Evolutionary conservation across 2,888 invertebrate species (phyloP).

Genomic region (Xestia sexstrigata): DNA sequence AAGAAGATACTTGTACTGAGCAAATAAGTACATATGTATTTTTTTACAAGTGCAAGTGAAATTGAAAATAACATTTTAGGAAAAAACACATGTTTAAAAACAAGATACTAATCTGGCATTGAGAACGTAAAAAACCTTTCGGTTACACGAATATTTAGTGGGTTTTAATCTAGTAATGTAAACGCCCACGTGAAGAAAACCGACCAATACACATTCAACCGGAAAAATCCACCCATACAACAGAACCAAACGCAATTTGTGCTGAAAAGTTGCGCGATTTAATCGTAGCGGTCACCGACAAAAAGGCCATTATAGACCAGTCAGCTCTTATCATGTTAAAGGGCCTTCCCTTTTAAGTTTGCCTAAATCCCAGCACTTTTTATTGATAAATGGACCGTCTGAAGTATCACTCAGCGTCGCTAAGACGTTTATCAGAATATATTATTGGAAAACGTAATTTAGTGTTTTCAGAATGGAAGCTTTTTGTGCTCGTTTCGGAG

Average conservation of each 20-base stretch:
- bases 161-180: neutral
- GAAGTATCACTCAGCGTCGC: slow-evolving; percentile 74
- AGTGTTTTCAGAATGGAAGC: slow-evolving; percentile 28
- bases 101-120: neutral
- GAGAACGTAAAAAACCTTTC: neutral
- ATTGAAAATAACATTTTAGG: neutral
- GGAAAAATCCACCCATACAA: slow-evolving; percentile 24
- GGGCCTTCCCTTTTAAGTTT: slow-evolving; percentile 84
- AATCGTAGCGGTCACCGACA: slow-evolving; percentile 81
- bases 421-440: slow-evolving; percentile 68
- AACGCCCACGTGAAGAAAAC: neutral
- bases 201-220: neutral
- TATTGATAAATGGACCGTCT: slow-evolving; percentile 77
- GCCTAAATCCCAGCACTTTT: slow-evolving; percentile 77
- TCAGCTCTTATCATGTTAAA: slow-evolving; percentile 85
- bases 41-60: neutral
- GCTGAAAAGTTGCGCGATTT: slow-evolving; percentile 81
- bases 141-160: neutral
- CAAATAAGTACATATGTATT: neutral
- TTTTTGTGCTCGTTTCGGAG: slow-evolving; percentile 32
- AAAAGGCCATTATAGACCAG: slow-evolving; percentile 83
- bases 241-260: slow-evolving; percentile 76
- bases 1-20: neutral
- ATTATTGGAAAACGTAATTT: slow-evolving; percentile 65
- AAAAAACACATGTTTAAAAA: neutral